Evolutionary conservation across 2,888 invertebrate genomes (phyloP), one percentile per base, ranked within the genome.

Genomic region (Scelioninae gen. 1): DNA sequence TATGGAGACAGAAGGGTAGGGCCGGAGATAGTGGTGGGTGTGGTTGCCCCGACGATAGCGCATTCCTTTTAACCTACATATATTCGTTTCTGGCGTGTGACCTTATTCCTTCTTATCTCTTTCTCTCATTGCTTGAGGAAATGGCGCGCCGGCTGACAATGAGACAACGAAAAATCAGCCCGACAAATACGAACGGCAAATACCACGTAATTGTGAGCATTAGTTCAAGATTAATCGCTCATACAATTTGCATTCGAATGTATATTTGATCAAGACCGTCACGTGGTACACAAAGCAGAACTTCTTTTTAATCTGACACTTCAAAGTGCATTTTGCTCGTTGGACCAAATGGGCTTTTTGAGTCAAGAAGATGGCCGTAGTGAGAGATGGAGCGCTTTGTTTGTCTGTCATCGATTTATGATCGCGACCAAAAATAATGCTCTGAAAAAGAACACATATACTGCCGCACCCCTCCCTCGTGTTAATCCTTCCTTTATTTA

Each of bases 41-140:
- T 56, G 80, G 80, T 63, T 63, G 69, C 69, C 49, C 32, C 68
- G 60, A 58, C 69, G 77, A 78, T 79, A 60, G 79, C 31, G 79
- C 87, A 87, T 88, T 87, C 87, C 88, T 88, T 90, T 90, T 88
- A 86, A 83, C 87, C 60, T 47, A 76, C 74, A 74, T 79, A 34
- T 69, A 69, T 68, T 56, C 58, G 53, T 45, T 40, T 13, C 58
- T 40, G 55, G 29, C 58, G 65, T 15, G 49, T 72, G 72, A 71
- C 76, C 72, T 66, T 58, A 76, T 82, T 76, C 65, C 45, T 16
- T n/a, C 51, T 81, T 74, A 74, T 80, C 75, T 62, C 23, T 69
- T 63, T 63, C 29, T 63, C 34, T 0, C 49, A 32, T 66, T 65
- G 56, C 63, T 60, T 7, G 16, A 62, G 45, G 45, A 77, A 66